phyloP scores from a whole-genome alignment of 2,113 vertebrate genomes.

The Prunella himalayana region DNA sequence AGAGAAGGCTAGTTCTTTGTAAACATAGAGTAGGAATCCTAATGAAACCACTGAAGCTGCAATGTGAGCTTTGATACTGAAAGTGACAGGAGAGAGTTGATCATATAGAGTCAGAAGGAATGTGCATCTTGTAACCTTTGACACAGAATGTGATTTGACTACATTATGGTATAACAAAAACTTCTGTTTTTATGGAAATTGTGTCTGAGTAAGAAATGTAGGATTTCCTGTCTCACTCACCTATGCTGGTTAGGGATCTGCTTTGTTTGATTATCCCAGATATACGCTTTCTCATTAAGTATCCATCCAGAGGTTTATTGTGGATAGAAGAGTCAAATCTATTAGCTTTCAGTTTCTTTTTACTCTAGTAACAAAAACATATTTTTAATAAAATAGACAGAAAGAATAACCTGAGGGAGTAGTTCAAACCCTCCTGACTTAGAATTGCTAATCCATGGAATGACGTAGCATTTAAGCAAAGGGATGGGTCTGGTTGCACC shows the following conservation, averaged over 20 bases:
- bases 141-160: background rate
- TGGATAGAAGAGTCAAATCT: constrained; percentile 34
- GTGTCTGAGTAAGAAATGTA: background rate
- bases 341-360: constrained; percentile 26
- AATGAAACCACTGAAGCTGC: constrained; percentile 25
- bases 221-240: constrained; percentile 22
- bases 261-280: constrained; percentile 42
- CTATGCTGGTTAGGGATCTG: background rate
- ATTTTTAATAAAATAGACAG: constrained; percentile 45
- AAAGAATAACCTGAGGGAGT: constrained; percentile 15
- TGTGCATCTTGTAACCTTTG: background rate
- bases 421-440: background rate
- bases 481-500: background rate
- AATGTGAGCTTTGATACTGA: background rate
- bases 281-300: constrained; percentile 31
- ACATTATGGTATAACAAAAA: background rate
- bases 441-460: background rate
- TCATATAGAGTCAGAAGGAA: background rate
- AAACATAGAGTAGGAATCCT: constrained; percentile 6
- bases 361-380: background rate
- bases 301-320: constrained; percentile 11
- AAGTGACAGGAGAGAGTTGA: background rate
- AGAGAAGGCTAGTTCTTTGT: constrained; percentile 17
- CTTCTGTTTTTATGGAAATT: background rate
- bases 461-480: background rate